Percentiles rank a stretch among this genome's conserved stretches.
Conservation (phyloP, 2,113 vertebrate species). For the Hippotragus niger region DNA sequence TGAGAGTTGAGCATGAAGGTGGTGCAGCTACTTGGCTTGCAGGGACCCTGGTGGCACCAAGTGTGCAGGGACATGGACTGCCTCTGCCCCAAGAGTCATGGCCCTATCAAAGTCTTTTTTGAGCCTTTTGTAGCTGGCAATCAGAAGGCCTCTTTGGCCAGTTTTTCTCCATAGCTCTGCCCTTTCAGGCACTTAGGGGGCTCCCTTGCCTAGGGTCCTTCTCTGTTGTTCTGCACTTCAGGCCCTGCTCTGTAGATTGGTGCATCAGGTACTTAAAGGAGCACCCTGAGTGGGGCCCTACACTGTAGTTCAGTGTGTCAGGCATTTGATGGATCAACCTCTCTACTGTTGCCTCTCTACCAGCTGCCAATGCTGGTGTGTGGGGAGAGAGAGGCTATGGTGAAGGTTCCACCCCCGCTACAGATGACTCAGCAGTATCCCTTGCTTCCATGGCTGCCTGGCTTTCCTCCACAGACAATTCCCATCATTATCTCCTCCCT, state of each 20-base stretch:
- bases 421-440: neutral
- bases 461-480: neutral
- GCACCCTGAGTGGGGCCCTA: neutral
- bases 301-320: neutral
- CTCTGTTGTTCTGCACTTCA: neutral
- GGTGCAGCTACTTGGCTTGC: neutral
- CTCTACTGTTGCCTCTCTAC: neutral
- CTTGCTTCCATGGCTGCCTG: neutral
- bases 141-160: neutral
- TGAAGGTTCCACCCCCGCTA: fast-evolving
- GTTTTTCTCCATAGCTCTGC: fast-evolving
- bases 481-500: neutral
- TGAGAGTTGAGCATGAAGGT: fast-evolving
- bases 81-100: neutral
- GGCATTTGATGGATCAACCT: neutral
- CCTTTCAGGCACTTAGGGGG: neutral
- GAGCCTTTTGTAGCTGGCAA: neutral
- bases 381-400: neutral
- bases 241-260: neutral
- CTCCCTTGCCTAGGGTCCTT: neutral
- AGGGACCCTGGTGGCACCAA: neutral
- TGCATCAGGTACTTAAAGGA: neutral
- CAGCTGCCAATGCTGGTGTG: fast-evolving
- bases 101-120: neutral
- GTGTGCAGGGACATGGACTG: neutral